Evolutionary conservation across 2,797 vertebrate genomes (phyloP).

Genomic region (Melanotaenia parkinsoni): DNA sequence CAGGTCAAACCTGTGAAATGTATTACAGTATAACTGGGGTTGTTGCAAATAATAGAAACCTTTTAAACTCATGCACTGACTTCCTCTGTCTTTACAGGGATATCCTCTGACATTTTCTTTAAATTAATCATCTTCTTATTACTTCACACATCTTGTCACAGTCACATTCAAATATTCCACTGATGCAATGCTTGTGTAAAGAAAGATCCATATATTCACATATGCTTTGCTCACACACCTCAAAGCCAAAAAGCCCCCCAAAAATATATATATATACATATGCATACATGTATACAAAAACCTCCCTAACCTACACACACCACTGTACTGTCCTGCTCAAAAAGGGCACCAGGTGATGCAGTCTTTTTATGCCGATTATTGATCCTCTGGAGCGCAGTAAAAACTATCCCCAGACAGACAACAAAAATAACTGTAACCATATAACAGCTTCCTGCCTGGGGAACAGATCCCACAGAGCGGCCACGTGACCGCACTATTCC

Average conservation of each 20-base stretch:
- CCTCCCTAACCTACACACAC: conserved; percentile 62
- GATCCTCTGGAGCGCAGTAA: conserved; percentile 94
- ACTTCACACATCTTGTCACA: background rate
- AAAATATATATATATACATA: background rate
- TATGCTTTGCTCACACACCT: background rate
- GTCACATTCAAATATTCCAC: background rate
- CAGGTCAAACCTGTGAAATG: conserved; percentile 40
- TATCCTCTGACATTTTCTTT: background rate
- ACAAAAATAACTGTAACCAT: conserved; percentile 99
- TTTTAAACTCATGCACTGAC: conserved; percentile 20
- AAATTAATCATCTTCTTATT: conserved; percentile 29
- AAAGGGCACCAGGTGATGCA: conserved; percentile 90
- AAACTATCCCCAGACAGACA: conserved; percentile 97
- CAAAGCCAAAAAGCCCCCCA: background rate
- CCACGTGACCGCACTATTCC: conserved; percentile 84
- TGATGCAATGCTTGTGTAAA: background rate
- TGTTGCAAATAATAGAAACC: background rate
- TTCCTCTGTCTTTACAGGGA: conserved; percentile 33
- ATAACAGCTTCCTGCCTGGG: conserved; percentile 93
- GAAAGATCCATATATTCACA: background rate
- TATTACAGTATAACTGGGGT: conserved; percentile 1
- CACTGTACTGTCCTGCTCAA: conserved; percentile 79
- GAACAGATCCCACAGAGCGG: conserved; percentile 93
- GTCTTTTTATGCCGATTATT: conserved; percentile 95
- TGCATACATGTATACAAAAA: conserved; percentile 6